These are phyloP conservation scores for Poecilia picta DNA, from an alignment of 2,797 vertebrate genomes.

Conservation along the genomic window DNA sequence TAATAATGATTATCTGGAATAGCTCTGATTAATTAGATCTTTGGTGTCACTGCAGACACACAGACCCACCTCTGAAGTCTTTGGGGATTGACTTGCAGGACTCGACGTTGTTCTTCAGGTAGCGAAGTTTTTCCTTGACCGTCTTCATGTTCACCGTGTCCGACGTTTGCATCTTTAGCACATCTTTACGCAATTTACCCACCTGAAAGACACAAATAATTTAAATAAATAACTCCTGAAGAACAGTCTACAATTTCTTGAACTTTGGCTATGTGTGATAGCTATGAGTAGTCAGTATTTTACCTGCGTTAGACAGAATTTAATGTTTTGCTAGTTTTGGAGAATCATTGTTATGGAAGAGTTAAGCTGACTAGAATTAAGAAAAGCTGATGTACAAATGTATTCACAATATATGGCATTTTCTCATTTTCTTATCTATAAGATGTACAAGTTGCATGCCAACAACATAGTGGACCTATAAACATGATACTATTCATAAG, in stretches of 20 bases:
- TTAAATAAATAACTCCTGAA: not conserved
- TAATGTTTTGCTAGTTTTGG: not conserved
- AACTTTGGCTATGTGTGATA: not conserved
- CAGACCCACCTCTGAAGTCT: slow-evolving; percentile 67
- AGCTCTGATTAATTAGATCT: not conserved
- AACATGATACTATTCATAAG: too few species aligned
- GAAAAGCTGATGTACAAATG: too few species aligned
- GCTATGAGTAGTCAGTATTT: not conserved
- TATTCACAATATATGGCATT: too few species aligned
- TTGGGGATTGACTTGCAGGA: slow-evolving; percentile 72
- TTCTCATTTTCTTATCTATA: too few species aligned
- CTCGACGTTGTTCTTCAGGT: slow-evolving; percentile 69
- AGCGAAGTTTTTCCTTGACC: slow-evolving; percentile 68
- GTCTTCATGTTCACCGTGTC: slow-evolving; percentile 73
- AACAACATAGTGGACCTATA: too few species aligned
- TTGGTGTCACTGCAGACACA: not conserved
- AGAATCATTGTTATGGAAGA: not conserved
- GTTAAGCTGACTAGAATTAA: not conserved
- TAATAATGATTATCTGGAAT: not conserved
- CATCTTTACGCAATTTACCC: slow-evolving; percentile 43
- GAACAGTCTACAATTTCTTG: not conserved
- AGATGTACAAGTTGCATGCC: too few species aligned
- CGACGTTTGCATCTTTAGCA: slow-evolving; percentile 54
- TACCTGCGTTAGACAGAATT: not conserved
- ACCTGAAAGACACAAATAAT: slow-evolving; percentile 58